Evolutionary conservation across 1,140 invertebrate species (phyloP).

Genomic region (Chlorops oryzae): DNA sequence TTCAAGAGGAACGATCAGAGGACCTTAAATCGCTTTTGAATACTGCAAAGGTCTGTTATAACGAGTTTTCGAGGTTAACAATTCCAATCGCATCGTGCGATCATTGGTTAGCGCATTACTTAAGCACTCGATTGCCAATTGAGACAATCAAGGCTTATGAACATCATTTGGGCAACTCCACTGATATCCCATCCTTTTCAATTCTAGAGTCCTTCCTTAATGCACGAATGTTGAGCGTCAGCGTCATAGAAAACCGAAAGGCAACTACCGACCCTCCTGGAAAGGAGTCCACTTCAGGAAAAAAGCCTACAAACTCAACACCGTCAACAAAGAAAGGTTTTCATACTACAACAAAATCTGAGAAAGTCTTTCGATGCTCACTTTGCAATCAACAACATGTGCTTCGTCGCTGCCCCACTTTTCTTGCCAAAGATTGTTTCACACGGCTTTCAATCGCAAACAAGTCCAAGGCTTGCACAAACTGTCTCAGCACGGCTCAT

Average conservation of each 20-base stretch:
- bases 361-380: neutral
- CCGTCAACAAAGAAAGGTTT: too few relatives aligned
- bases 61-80: neutral
- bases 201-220: neutral
- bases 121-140: neutral
- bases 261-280: neutral
- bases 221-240: neutral
- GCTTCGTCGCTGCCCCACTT: neutral
- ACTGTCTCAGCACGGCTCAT: neutral
- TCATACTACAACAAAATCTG: too few relatives aligned
- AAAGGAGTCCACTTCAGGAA: too few relatives aligned
- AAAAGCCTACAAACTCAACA: too few relatives aligned
- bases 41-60: neutral
- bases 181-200: neutral
- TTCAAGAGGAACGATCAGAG: neutral
- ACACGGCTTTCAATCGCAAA: neutral
- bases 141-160: conserved; percentile 2
- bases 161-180: neutral
- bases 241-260: neutral
- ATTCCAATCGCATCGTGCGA: neutral
- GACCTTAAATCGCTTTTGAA: neutral
- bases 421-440: conserved; percentile 1
- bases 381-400: neutral
- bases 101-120: conserved; percentile 3
- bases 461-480: neutral